Base-by-base conservation (phyloP, 30 jellyfish, hydroid and myxozoan species). In the Turritopsis dohrnii region DNA sequence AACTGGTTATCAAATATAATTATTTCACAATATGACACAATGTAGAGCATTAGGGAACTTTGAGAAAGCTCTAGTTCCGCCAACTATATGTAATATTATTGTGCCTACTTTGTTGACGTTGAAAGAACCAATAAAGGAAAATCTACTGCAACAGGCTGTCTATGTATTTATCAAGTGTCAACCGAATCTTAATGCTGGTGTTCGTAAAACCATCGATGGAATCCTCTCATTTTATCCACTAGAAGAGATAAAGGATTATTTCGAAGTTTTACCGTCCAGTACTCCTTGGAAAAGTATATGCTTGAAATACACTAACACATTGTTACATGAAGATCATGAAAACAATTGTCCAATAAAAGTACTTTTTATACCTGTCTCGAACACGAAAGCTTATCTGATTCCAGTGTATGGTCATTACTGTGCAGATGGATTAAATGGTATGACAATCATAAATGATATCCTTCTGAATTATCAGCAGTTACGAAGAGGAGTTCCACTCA, bases 71-170 rank as follows among this genome's bases (percentile, higher is more conserved):
- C 9, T 69, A 7, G 77, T 27, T 19, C 77, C 77, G 8, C 77
- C 77, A 8, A 9, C 17, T 0, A 69, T 69, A 23, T 69, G 77
- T 27, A 69, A n/a, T n/a, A n/a, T n/a, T n/a, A 21, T 69, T 69
- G 77, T 69, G 19, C 77, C 77, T n/a, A 69, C 77, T n/a, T 27
- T 19, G 19, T 27, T 69, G 77, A n/a, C 77, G 0, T n/a, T 27
- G 31, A 69, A 69, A 27, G 16, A 23, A 7, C 30, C 77, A 7
- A 19, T 69, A 0, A 19, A 69, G 16, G 31, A 23, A 9, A 21
- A 69, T 27, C 30, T 69, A 21, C 22, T 69, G 22, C 9, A 69
- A 69, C 16, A 69, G 77, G 77, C 77, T 69, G 77, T 69, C 41
- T 69, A 7, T 7, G 17, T 9, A 1, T 69, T 69, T 69, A 69